Base-by-base conservation (phyloP, 2,888 invertebrate species). In the Xestia ashworthii region DNA sequence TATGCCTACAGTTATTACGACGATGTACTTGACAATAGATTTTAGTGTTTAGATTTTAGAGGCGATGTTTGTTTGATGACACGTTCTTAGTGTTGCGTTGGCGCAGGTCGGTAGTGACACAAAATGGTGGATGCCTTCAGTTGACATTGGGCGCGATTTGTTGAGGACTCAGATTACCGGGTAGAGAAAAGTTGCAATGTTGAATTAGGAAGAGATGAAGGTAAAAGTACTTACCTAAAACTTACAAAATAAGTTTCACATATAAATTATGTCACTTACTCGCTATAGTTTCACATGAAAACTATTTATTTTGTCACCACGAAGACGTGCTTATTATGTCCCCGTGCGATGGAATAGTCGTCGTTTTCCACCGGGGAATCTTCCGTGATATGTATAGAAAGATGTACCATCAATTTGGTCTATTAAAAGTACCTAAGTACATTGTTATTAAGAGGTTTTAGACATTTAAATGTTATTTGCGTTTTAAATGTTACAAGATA, bases 21-120 rank as follows among this genome's bases (percentile, higher is more conserved):
- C 68, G 75, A 76, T 62, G 71, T 86, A 74, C 80, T 84, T 79
- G 73, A 83, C 72, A 84, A 75, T 83, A 75, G 84, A 73, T 73
- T 73, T 86, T 75, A 86, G 74, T 86, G 71, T 82, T 82, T 71
- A 72, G 66, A 53, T 71, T 82, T 83, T 71, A 72, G 66, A 53
- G 68, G 38, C 53, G 58, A 69, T 83, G 69, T 69, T 77, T 69
- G 65, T 38, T 73, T 77, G 32, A 82, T 83, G 71, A 62, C 38
- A 53, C 41, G 74, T 41, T 66, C 41, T 46, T 62, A 44, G 25
- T 74, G 19, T 64, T 74, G 58, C 58, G 65, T n/a, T 46, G 3
- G 62, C 55, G 48, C 75, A 46, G 70, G 41, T 72, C 55, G 16
- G 64, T 72, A 38, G 48, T 71, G 66, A 82, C 74, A 58, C 62